A percentile compares a stretch with the other conserved stretches of the same genome.
These are phyloP conservation scores for Melanotaenia maccullochi DNA, from an alignment of 2,797 vertebrate species.

Conservation along the genomic window DNA sequence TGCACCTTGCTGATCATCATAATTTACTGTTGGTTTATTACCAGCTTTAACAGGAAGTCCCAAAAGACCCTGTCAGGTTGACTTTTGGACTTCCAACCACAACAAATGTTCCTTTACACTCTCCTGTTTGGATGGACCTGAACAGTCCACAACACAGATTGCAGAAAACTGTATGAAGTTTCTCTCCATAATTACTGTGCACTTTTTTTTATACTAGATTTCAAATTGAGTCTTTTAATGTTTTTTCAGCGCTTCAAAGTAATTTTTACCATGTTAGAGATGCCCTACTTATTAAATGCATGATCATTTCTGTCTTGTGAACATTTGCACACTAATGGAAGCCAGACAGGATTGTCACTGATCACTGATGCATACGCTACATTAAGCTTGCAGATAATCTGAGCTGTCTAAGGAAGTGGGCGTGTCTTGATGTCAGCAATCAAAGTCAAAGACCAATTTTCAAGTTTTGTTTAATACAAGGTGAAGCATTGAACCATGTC, in stretches of 20 bases:
- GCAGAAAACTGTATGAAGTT: not conserved
- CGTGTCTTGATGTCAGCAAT: constrained; percentile 33
- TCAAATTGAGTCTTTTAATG: too few relatives aligned
- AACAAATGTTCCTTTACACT: too few relatives aligned
- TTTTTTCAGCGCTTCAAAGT: constrained; percentile 11
- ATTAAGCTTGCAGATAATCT: constrained; percentile 37
- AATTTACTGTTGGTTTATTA: too few relatives aligned
- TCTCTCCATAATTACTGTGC: too few relatives aligned
- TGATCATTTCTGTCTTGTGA: constrained; percentile 39
- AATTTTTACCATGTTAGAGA: constrained; percentile 32
- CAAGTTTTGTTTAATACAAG: constrained; percentile 26
- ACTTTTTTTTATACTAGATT: too few relatives aligned
- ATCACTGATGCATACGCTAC: constrained; percentile 33
- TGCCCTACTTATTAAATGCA: constrained; percentile 36
- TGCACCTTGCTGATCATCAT: too few relatives aligned
- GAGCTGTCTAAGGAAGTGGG: constrained; percentile 37
- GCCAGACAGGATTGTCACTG: constrained; percentile 28
- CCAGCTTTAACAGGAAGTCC: too few relatives aligned
- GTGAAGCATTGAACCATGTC: constrained; percentile 1
- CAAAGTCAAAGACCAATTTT: constrained; percentile 43
- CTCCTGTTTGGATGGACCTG: not conserved
- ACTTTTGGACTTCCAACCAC: too few relatives aligned
- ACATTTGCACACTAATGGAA: constrained; percentile 28
- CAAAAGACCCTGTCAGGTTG: too few relatives aligned
- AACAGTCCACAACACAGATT: not conserved